Percentiles rank a stretch among this genome's conserved stretches.
phyloP scores from a whole-genome alignment of 2,797 vertebrate species.

The Antrozous pallidus region DNA sequence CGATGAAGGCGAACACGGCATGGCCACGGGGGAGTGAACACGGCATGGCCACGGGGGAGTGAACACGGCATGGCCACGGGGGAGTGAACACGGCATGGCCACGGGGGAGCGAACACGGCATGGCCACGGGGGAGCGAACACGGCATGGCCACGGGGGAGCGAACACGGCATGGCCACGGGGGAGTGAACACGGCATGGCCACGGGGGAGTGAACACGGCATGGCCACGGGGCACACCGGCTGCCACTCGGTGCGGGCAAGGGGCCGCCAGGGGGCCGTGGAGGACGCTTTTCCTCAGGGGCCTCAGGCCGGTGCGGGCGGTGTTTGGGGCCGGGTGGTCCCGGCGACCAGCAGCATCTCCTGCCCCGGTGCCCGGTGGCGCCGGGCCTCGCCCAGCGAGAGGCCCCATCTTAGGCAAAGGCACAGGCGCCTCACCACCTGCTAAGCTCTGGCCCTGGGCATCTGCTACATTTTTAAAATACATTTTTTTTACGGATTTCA shows the following conservation, averaged over 20 bases:
- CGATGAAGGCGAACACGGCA: accelerated
- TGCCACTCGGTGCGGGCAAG: not conserved
- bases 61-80: accelerated
- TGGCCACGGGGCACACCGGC: accelerated
- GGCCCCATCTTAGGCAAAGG: accelerated
- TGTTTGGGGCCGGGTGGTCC: accelerated
- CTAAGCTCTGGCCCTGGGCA: not conserved
- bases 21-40: not conserved
- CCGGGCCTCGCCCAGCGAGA: not conserved
- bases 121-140: not conserved
- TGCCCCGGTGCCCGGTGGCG: not conserved
- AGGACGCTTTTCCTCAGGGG: too few species aligned
- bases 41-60: not conserved
- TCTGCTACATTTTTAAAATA: not conserved
- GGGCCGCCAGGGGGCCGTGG: not conserved
- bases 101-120: accelerated
- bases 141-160: accelerated
- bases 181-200: not conserved
- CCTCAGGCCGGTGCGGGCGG: not conserved
- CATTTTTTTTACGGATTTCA: too few species aligned
- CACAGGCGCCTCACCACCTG: not conserved
- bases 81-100: not conserved
- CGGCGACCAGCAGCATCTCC: accelerated
- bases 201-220: too few species aligned
- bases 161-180: accelerated